These are phyloP conservation scores for Aphodius sticticus DNA, from an alignment of 2,888 invertebrate genomes.

Conservation along the genomic window DNA sequence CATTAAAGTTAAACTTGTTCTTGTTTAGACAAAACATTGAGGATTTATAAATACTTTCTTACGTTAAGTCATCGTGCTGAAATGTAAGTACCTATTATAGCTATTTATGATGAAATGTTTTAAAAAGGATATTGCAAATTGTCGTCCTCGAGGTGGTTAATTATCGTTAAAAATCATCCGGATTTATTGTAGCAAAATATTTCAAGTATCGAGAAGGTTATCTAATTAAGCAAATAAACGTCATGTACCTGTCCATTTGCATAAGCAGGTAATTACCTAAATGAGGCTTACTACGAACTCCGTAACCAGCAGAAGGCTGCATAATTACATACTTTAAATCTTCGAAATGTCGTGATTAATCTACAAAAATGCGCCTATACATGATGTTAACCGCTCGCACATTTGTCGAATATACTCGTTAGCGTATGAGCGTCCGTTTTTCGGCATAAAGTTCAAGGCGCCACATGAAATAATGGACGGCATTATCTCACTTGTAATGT, in stretches of 20 bases:
- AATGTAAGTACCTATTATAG: no score
- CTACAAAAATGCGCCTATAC: background rate
- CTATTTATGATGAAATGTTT: background rate
- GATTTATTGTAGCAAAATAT: background rate
- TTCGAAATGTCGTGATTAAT: background rate
- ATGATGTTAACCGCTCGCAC: background rate
- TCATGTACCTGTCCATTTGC: background rate
- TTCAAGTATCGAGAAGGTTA: background rate
- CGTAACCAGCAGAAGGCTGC: background rate
- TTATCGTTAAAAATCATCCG: background rate
- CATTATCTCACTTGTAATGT: background rate
- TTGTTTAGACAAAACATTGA: no score
- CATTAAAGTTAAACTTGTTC: no score
- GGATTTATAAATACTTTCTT: no score
- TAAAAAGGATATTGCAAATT: background rate
- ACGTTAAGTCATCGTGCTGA: no score
- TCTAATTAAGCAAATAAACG: conserved; percentile 4
- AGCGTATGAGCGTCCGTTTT: background rate
- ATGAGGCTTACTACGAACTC: background rate
- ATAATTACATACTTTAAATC: background rate
- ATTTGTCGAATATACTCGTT: background rate
- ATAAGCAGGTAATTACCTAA: background rate
- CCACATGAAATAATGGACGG: background rate
- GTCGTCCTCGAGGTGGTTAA: background rate
- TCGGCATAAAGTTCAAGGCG: background rate